Evolutionary conservation across 2,797 vertebrate species (phyloP).

Genomic region (Lateolabrax maculatus): DNA sequence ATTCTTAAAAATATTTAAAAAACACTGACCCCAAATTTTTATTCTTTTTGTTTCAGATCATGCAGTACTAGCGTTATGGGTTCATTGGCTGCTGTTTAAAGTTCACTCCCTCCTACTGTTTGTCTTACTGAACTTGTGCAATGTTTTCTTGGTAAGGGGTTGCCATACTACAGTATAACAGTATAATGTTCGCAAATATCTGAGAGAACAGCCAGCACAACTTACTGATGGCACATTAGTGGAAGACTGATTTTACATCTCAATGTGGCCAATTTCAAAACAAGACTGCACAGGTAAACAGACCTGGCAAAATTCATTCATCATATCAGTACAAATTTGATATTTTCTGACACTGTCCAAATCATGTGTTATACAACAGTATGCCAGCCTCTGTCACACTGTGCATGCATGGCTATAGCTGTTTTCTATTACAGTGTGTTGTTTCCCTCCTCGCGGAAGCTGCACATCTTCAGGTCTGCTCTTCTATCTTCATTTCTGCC

Average conservation of each 20-base stretch:
- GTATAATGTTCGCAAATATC: background rate
- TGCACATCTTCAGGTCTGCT: constrained; percentile 5
- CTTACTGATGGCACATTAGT: background rate
- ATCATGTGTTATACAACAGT: constrained; percentile 16
- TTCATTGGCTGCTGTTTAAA: constrained; percentile 57
- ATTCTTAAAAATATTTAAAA: no score
- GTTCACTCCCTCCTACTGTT: constrained; percentile 9
- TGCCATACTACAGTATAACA: constrained; percentile 40
- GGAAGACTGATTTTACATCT: background rate
- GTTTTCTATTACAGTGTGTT: constrained; percentile 17
- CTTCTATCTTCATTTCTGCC: constrained; percentile 14
- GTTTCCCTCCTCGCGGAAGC: constrained; percentile 16
- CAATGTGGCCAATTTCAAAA: background rate
- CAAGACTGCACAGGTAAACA: background rate
- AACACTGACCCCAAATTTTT: background rate
- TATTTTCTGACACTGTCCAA: background rate
- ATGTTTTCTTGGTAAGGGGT: constrained; percentile 18
- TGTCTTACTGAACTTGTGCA: background rate
- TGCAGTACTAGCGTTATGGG: no score
- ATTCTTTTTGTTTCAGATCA: background rate
- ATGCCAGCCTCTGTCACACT: constrained; percentile 44
- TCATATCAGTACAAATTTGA: background rate
- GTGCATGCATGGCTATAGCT: constrained; percentile 46
- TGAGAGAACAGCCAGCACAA: background rate
- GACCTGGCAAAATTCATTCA: background rate